phyloP scores from a whole-genome alignment of 2,888 invertebrate genomes.

The Diplazon laetatorius region DNA sequence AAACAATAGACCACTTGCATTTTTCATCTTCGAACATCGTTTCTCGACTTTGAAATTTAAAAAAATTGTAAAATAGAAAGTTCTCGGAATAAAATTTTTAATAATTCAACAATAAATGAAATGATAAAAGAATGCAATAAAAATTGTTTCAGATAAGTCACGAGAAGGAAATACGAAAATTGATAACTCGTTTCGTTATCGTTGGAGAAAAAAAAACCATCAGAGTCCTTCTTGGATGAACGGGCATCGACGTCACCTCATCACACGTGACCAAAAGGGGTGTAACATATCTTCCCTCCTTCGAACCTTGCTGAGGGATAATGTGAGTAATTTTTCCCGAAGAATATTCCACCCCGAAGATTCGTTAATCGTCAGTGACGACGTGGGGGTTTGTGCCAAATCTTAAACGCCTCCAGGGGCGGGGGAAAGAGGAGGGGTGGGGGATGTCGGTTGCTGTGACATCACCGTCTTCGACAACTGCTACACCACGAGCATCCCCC shows the following conservation, averaged over 20 bases:
- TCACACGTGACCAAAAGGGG: too few relatives aligned
- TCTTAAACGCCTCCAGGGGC: conserved; percentile 32
- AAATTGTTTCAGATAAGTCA: conserved; percentile 47
- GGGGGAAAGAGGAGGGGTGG: background rate
- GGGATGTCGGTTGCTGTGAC: conserved; percentile 47
- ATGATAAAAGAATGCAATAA: too few relatives aligned
- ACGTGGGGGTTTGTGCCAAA: conserved; percentile 52
- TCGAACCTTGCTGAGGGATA: background rate
- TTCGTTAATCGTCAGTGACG: conserved; percentile 66
- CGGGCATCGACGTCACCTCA: background rate
- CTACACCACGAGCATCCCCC: conserved; percentile 37
- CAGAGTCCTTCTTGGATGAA: conserved; percentile 21
- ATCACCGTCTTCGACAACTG: conserved; percentile 45
- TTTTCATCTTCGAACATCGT: too few relatives aligned
- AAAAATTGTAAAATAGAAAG: too few relatives aligned
- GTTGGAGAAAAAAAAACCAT: conserved; percentile 38
- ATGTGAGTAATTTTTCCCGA: conserved; percentile 30
- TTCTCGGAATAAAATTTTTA: too few relatives aligned
- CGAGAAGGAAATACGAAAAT: conserved; percentile 3
- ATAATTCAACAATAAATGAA: too few relatives aligned
- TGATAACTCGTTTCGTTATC: conserved; percentile 64
- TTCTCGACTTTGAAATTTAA: too few relatives aligned
- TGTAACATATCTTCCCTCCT: conserved; percentile 35
- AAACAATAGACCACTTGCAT: too few relatives aligned
- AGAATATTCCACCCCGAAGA: conserved; percentile 50